These are phyloP conservation scores for Doryteuthis pealeii DNA, from an alignment of 1,140 invertebrate genomes.

Conservation along the genomic window DNA sequence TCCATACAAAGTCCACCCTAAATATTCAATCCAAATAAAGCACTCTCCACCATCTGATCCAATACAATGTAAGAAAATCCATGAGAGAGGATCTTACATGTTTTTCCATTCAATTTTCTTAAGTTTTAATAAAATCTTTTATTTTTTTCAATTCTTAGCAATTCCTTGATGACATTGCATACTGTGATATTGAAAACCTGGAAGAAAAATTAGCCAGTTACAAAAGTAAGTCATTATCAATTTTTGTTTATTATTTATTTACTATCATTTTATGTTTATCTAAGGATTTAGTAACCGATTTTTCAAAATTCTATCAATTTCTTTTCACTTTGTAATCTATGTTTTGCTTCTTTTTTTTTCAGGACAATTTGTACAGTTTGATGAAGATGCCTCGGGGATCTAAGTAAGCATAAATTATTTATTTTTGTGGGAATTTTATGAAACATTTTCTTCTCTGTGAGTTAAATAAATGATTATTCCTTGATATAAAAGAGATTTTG, in stretches of 20 bases:
- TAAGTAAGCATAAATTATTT: conserved; percentile 34
- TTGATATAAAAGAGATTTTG: too few relatives aligned
- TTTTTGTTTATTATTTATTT: not conserved
- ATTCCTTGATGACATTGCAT: conserved; percentile 32
- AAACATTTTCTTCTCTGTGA: too few relatives aligned
- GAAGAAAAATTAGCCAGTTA: conserved; percentile 28
- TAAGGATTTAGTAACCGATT: not conserved
- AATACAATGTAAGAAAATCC: too few relatives aligned
- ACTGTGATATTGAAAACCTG: conserved; percentile 33
- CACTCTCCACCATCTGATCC: too few relatives aligned
- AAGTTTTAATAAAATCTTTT: not conserved
- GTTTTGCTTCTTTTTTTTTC: conserved; percentile 25
- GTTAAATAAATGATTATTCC: too few relatives aligned
- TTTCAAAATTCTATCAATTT: not conserved
- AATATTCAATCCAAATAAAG: too few relatives aligned
- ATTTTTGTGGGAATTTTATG: too few relatives aligned
- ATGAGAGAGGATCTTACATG: too few relatives aligned
- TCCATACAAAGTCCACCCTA: too few relatives aligned
- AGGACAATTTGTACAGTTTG: conserved; percentile 51
- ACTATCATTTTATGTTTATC: not conserved
- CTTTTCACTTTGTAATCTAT: not conserved
- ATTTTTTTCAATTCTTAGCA: conserved; percentile 24
- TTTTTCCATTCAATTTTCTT: not conserved
- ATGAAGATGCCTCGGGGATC: conserved; percentile 47
- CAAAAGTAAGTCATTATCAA: conserved; percentile 30